These are phyloP conservation scores for Manis javanica DNA, from an alignment of 2,797 vertebrate genomes.

Conservation along the genomic window DNA sequence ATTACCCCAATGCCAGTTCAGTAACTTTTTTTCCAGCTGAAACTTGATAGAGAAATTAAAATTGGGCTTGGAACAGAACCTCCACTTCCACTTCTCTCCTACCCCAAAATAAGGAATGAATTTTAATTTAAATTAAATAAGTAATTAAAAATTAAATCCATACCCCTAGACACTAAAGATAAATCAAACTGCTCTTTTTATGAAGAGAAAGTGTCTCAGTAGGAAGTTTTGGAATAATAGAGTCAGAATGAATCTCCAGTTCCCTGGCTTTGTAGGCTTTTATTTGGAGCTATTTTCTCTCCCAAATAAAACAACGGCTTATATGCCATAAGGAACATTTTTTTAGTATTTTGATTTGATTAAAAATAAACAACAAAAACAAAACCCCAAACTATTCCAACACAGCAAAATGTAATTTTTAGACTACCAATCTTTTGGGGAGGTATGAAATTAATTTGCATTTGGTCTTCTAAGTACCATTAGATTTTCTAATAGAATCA, in stretches of 20 bases:
- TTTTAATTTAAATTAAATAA: neutral
- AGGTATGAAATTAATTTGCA: neutral
- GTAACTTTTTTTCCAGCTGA: neutral
- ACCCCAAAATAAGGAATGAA: conserved; percentile 8
- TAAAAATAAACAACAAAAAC: neutral
- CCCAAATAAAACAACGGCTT: neutral
- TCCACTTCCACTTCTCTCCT: neutral
- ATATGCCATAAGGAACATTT: neutral
- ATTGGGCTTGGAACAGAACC: neutral
- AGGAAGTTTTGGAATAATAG: neutral
- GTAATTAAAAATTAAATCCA: neutral
- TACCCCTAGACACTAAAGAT: neutral
- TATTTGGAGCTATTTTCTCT: neutral
- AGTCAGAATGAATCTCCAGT: neutral
- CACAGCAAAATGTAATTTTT: neutral
- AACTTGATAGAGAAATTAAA: neutral
- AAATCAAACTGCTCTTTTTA: neutral
- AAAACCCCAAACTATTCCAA: neutral
- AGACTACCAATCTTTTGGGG: neutral
- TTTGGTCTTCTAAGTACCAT: conserved; percentile 7
- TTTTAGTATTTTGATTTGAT: neutral
- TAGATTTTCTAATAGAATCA: conserved; percentile 19
- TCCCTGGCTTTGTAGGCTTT: neutral
- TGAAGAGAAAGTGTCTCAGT: neutral
- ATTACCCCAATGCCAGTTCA: neutral